Conservation (phyloP, 2,888 invertebrate species). For the Cyclophora albipunctata region DNA sequence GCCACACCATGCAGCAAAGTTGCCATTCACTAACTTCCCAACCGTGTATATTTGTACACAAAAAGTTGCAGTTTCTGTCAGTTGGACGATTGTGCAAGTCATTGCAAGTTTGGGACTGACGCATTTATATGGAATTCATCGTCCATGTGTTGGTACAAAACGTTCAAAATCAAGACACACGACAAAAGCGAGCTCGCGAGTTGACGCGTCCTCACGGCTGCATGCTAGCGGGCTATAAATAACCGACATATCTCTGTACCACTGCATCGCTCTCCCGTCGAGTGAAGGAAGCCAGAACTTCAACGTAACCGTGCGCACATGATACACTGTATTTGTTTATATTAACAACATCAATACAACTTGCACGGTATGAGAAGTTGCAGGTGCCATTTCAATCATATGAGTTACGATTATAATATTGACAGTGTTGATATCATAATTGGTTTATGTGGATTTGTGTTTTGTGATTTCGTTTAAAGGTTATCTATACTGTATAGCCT, state of each 20-base stretch:
- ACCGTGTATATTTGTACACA: not conserved
- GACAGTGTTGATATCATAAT: too few species aligned
- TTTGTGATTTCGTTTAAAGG: too few species aligned
- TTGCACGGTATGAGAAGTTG: not conserved
- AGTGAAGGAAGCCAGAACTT: slow-evolving; percentile 53
- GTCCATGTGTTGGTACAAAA: slow-evolving; percentile 21
- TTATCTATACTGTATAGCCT: too few species aligned
- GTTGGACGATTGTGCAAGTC: slow-evolving; percentile 19
- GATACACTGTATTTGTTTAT: slow-evolving; percentile 39
- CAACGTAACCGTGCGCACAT: slow-evolving; percentile 28
- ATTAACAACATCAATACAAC: slow-evolving; percentile 29
- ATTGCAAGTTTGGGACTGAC: slow-evolving; percentile 16
- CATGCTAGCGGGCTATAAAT: slow-evolving; percentile 64
- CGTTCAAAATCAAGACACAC: slow-evolving; percentile 50
- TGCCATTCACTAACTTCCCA: slow-evolving; percentile 4
- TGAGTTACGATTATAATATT: too few species aligned
- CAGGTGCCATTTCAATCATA: not conserved
- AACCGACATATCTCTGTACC: slow-evolving; percentile 65
- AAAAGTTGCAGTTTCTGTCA: slow-evolving; percentile 8
- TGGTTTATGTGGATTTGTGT: too few species aligned
- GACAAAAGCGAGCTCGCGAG: slow-evolving; percentile 43
- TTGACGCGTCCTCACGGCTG: slow-evolving; percentile 51
- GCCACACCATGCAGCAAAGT: not conserved
- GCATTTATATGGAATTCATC: slow-evolving; percentile 20
- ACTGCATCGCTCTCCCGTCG: slow-evolving; percentile 62